phyloP scores from a whole-genome alignment of 2,113 vertebrate species.

The Calidris pugnax region DNA sequence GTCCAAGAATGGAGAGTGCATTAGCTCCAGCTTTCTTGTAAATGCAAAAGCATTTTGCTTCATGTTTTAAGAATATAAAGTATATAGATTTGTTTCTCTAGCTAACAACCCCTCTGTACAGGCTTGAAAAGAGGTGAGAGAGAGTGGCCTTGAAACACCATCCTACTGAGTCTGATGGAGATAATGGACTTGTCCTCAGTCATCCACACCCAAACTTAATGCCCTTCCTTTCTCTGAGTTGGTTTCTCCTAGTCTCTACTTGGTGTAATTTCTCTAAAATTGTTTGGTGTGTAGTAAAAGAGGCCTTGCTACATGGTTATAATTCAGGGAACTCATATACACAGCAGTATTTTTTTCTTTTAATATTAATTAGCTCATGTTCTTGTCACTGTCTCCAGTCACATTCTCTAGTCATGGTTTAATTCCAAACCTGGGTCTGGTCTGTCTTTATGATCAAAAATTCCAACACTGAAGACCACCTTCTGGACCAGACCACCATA shows the following conservation, averaged over 20 bases:
- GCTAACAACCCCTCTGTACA: background rate
- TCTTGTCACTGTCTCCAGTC: background rate
- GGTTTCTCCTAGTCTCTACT: background rate
- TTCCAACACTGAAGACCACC: background rate
- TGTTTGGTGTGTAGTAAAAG: background rate
- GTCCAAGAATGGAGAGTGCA: background rate
- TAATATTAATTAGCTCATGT: background rate
- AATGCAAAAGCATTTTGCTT: background rate
- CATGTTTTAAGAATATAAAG: background rate
- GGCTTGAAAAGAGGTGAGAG: background rate
- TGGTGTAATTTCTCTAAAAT: background rate
- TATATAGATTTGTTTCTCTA: background rate
- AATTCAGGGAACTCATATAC: background rate
- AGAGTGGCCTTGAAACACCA: background rate
- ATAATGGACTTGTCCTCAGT: background rate
- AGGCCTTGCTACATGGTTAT: background rate
- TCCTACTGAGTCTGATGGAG: background rate
- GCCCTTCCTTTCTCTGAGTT: background rate
- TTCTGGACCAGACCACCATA: background rate
- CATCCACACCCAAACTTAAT: background rate
- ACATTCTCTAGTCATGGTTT: background rate
- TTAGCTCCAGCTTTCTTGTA: background rate
- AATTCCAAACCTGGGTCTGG: background rate
- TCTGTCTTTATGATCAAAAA: background rate
- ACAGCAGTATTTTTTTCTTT: background rate